Evolutionary conservation across 2,113 vertebrate species (phyloP).

Genomic region (Hassar affinis): DNA sequence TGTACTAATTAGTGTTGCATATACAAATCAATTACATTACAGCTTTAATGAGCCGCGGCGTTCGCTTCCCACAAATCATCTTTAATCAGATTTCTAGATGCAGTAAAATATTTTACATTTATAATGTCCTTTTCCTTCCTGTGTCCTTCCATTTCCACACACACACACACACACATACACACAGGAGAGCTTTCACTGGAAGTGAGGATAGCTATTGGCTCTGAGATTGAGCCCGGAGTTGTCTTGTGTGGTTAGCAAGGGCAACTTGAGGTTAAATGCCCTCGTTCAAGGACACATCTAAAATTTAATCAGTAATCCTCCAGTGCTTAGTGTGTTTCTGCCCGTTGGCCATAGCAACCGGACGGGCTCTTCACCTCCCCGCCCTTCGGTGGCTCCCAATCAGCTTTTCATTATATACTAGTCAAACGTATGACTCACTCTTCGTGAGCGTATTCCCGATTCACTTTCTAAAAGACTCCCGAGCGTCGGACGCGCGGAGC

Average conservation of each 20-base stretch:
- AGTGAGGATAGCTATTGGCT: constrained; percentile 25
- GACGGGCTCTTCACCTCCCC: constrained; percentile 34
- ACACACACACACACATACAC: constrained; percentile 1
- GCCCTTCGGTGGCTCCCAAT: constrained; percentile 24
- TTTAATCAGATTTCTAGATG: constrained; percentile 30
- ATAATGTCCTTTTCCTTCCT: constrained; percentile 3
- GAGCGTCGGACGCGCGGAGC: not conserved
- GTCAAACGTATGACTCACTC: constrained; percentile 23
- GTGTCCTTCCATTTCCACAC: not conserved
- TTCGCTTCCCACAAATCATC: constrained; percentile 26
- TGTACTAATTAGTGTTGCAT: constrained; percentile 17
- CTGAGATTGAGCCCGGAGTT: constrained; percentile 35
- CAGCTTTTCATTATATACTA: constrained; percentile 32
- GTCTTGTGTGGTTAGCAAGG: constrained; percentile 49
- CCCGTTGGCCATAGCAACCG: constrained; percentile 42
- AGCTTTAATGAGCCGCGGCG: not conserved
- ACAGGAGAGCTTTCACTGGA: not conserved
- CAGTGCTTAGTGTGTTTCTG: constrained; percentile 43
- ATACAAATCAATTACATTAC: constrained; percentile 18
- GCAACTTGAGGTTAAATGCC: constrained; percentile 53
- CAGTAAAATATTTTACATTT: constrained; percentile 16
- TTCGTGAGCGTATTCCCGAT: not conserved
- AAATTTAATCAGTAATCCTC: constrained; percentile 53
- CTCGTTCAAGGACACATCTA: constrained; percentile 47
- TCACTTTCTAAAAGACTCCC: constrained; percentile 2